These are phyloP conservation scores for Esox masquinongy DNA, from an alignment of 2,797 vertebrate genomes.

Conservation along the genomic window DNA sequence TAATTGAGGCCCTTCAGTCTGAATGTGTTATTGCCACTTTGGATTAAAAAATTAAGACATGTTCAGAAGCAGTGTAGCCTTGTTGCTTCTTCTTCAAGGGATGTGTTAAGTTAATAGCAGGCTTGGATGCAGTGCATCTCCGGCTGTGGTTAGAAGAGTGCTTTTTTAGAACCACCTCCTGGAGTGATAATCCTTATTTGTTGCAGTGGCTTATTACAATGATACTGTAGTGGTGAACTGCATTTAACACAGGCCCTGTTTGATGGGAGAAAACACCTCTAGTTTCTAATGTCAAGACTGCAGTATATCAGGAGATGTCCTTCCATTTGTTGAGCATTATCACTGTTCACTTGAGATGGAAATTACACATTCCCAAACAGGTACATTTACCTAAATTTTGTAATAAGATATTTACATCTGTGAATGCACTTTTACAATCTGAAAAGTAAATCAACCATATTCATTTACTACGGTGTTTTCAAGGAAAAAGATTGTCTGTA, in stretches of 20 bases:
- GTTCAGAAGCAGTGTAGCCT: constrained; percentile 61
- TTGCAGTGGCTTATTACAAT: constrained; percentile 80
- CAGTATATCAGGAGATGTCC: constrained; percentile 55
- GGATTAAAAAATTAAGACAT: constrained; percentile 77
- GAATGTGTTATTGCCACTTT: constrained; percentile 78
- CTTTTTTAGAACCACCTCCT: constrained; percentile 74
- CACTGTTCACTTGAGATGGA: background rate
- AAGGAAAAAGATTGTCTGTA: background rate
- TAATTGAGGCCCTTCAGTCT: constrained; percentile 81
- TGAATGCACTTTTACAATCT: background rate
- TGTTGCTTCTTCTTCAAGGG: constrained; percentile 70
- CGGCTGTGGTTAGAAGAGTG: constrained; percentile 69
- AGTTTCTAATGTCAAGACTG: constrained; percentile 58
- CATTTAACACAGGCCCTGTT: constrained; percentile 69
- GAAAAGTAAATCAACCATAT: background rate
- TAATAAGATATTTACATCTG: background rate
- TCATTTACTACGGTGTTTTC: background rate
- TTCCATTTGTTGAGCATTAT: constrained; percentile 58
- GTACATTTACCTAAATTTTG: background rate
- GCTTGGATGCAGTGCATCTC: constrained; percentile 59
- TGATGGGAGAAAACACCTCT: constrained; percentile 68
- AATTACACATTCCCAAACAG: background rate
- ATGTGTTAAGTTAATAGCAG: constrained; percentile 76
- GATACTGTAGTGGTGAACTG: constrained; percentile 67
- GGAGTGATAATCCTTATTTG: constrained; percentile 80